Evolutionary conservation across 2,113 vertebrate species (phyloP), one percentile per base, ranked within the genome.

Genomic region (Parotia lawesii): DNA sequence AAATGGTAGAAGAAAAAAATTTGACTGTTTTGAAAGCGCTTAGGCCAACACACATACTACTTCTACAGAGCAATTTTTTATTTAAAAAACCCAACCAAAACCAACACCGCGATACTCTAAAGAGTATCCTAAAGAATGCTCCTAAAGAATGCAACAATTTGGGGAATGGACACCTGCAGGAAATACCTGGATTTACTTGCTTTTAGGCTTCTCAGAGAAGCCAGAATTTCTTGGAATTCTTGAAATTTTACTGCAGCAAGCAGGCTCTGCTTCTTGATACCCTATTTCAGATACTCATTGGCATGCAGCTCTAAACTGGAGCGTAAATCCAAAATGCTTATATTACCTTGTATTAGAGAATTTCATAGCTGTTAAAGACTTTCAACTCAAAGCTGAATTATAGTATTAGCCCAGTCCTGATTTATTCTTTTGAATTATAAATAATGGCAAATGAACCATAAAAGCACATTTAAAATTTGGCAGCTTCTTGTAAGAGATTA

Each of bases 361-460:
- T 57, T 70, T 85, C 29, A 54, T 38, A 76, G 47, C 19, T 50
- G 37, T 66, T 85, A 87, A 90, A 33, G 44, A 69, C 67, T 76
- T 91, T 12, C 31, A 85, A 65, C 56, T 87, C 8, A 23, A 91
- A 60, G 47, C 1, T 69, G 54, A 90, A 87, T 88, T 91, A 79
- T 1, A 27, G 45, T 33, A 79, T 70, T 83, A 88, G 19, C 27
- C 47, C 29, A 65, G 62, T 35, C 35, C 12, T 28, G 47, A 88
- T 62, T 76, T 88, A 87, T 25, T 56, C 54, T 83, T 94, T 65
- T 76, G 47, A 89, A 89, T 80, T 87, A 86, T 23, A 94, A 93
- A 87, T 91, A 89, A 88, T 31, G 54, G 51, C 64, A 90, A 96
- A 25, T 42, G 72, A 94, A 62, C 79, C 83, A 88, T 86, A 86